phyloP scores from a whole-genome alignment of 2,113 vertebrate species.

The Urocolius indicus region DNA sequence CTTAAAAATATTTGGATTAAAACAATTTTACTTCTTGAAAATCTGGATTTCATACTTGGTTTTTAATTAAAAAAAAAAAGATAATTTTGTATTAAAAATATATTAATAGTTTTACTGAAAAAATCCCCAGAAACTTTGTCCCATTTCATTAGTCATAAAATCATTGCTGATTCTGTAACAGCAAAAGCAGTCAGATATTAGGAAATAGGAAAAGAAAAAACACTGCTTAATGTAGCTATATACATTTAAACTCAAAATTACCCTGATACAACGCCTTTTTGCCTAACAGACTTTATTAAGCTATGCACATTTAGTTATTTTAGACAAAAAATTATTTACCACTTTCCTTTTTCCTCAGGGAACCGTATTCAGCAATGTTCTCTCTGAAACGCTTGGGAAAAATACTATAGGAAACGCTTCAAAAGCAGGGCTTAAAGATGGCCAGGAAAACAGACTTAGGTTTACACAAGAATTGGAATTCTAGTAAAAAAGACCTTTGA shows the following conservation, averaged over 20 bases:
- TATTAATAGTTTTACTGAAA: not conserved
- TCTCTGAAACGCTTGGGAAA: not conserved
- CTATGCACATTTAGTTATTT: not conserved
- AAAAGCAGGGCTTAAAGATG: not conserved
- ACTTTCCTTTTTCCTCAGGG: not conserved
- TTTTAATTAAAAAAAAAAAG: not conserved
- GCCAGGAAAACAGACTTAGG: not conserved
- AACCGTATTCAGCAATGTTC: not conserved
- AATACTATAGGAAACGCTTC: not conserved
- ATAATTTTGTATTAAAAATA: not conserved
- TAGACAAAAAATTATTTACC: not conserved
- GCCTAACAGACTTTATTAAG: not conserved
- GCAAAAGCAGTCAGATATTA: not conserved
- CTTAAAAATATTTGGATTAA: not conserved
- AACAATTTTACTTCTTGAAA: not conserved
- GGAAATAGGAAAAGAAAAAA: not conserved
- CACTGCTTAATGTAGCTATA: not conserved
- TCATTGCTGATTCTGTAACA: not conserved
- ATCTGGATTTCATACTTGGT: not conserved
- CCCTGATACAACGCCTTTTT: not conserved
- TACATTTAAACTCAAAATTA: not conserved
- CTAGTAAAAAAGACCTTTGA: not conserved
- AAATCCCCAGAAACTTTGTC: not conserved
- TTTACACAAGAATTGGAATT: not conserved
- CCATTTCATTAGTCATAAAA: not conserved